Percentiles rank a stretch among this genome's conserved stretches.
phyloP scores from a whole-genome alignment of 2,888 invertebrate species.

The Dolichopus griseipennis region DNA sequence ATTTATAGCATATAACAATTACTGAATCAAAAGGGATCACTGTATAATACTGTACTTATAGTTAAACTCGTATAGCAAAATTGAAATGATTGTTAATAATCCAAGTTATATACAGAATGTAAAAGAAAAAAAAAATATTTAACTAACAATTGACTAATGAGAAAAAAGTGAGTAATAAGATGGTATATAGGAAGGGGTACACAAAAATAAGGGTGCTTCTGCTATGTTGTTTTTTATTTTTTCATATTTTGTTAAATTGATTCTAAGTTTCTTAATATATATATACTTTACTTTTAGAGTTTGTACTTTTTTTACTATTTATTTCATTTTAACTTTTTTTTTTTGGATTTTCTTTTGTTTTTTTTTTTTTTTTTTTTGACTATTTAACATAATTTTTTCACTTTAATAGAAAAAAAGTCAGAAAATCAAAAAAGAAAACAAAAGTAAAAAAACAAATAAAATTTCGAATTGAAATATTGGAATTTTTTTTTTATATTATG shows the following conservation, averaged over 20 bases:
- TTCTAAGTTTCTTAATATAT: background rate
- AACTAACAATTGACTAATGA: conserved; percentile 6
- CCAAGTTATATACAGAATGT: too few species aligned
- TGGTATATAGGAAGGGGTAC: background rate
- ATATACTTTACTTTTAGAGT: too few species aligned
- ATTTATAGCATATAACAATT: too few species aligned
- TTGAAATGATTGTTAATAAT: too few species aligned
- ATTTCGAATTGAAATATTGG: background rate
- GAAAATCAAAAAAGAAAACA: background rate
- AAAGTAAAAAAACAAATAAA: background rate
- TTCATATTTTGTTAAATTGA: background rate
- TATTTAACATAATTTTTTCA: background rate
- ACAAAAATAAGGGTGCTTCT: background rate
- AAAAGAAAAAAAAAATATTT: background rate
- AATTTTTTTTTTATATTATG: background rate
- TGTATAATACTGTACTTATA: too few species aligned
- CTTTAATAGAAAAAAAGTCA: background rate
- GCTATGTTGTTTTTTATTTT: background rate
- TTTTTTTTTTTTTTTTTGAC: background rate
- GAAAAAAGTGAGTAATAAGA: background rate
- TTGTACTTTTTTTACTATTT: too few species aligned
- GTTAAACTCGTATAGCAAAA: too few species aligned
- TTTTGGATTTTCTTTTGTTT: background rate
- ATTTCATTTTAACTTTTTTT: too few species aligned
- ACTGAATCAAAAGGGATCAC: too few species aligned